A percentile compares a stretch with the other conserved stretches of the same genome.
Evolutionary conservation across 2,797 vertebrate genomes (phyloP).

Genomic region (Pangasius mekongensis): DNA sequence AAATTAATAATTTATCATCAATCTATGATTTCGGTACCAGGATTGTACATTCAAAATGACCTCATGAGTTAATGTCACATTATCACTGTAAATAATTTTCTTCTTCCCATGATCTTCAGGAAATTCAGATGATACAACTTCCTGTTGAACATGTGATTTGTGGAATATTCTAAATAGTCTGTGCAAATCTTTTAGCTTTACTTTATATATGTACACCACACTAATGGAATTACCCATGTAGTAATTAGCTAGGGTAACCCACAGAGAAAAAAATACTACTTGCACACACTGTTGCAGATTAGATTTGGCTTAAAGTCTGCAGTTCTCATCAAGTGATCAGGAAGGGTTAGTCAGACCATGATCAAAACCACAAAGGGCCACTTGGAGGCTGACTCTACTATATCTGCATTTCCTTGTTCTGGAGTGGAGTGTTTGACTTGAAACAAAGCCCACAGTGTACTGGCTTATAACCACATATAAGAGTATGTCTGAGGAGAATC

Average conservation of each 20-base stretch:
- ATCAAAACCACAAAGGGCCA: background rate
- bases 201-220: background rate
- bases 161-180: background rate
- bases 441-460: conserved; percentile 23
- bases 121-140: background rate
- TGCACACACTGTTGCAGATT: conserved; percentile 27
- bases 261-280: background rate
- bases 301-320: background rate
- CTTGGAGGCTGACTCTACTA: background rate
- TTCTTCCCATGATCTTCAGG: background rate
- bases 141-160: background rate
- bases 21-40: background rate
- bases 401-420: conserved; percentile 14
- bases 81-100: background rate
- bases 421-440: background rate
- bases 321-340: conserved; percentile 18
- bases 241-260: background rate
- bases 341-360: background rate
- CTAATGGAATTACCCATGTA: background rate
- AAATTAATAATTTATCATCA: background rate
- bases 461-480: background rate
- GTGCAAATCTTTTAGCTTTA: background rate
- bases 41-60: background rate
- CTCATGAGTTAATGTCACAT: background rate
- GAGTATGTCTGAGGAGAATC: background rate